Evolutionary conservation across 1,140 invertebrate species (phyloP).

Genomic region (Ruditapes philippinarum): DNA sequence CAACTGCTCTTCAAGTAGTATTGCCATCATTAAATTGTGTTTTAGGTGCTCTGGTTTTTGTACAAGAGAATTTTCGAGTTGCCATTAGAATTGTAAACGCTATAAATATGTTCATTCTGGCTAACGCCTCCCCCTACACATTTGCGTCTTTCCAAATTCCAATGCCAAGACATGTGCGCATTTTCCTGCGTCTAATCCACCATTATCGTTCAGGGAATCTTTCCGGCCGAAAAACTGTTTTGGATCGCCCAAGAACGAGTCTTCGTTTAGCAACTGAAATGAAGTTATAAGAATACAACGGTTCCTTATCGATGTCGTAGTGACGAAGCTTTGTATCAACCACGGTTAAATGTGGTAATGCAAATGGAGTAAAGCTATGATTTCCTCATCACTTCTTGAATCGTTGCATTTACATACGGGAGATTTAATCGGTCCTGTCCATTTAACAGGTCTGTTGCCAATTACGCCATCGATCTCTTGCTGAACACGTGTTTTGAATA

Average conservation of each 20-base stretch:
- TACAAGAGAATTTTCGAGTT: no score
- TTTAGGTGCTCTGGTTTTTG: no score
- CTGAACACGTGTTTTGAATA: neutral
- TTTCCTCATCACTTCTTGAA: slow-evolving; percentile 24
- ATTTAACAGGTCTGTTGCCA: neutral
- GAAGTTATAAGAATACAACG: neutral
- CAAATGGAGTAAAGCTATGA: neutral
- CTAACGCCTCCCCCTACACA: slow-evolving; percentile 6
- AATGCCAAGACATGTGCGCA: neutral
- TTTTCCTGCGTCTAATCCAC: neutral
- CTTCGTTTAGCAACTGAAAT: neutral
- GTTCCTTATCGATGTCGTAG: slow-evolving; percentile 6
- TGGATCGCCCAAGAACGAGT: neutral
- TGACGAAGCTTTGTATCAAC: neutral
- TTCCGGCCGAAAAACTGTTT: neutral
- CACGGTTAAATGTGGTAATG: neutral
- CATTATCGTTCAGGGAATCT: neutral
- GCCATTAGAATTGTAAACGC: no score
- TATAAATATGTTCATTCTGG: no score
- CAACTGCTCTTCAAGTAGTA: no score
- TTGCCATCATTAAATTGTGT: no score
- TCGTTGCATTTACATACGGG: neutral
- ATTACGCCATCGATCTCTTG: neutral
- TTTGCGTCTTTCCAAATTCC: neutral
- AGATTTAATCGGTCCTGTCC: neutral